phyloP scores from a whole-genome alignment of 2,113 vertebrate genomes.

The Gorsachius goisagi region DNA sequence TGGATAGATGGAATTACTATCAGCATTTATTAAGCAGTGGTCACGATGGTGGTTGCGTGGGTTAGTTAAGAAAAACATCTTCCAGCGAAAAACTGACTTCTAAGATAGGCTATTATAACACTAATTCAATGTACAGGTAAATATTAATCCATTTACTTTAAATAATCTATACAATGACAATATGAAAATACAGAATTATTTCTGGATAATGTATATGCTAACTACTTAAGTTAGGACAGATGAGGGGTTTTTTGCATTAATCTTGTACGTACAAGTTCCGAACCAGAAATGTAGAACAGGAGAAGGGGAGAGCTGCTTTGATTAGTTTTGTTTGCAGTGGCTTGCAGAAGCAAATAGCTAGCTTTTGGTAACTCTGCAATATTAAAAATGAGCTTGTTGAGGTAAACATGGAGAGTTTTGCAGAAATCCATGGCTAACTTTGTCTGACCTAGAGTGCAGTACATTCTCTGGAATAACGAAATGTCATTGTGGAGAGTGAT shows the following conservation, averaged over 20 bases:
- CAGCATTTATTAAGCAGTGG: not conserved
- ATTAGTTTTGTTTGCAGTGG: not conserved
- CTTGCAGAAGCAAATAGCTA: not conserved
- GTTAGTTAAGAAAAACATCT: not conserved
- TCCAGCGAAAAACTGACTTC: not conserved
- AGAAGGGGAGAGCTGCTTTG: not conserved
- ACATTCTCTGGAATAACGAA: not conserved
- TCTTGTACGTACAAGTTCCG: not conserved
- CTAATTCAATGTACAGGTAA: not conserved
- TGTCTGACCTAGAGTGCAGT: not conserved
- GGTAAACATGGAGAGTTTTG: not conserved
- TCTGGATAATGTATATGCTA: not conserved
- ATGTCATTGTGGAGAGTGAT: too few species aligned
- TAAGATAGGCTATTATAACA: not conserved
- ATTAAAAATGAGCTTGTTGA: not conserved
- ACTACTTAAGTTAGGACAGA: not conserved
- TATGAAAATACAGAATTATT: not conserved
- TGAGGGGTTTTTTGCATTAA: rapidly evolving
- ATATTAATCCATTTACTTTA: not conserved
- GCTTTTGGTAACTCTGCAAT: not conserved
- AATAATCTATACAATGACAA: not conserved
- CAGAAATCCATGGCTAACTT: not conserved
- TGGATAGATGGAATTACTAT: not conserved
- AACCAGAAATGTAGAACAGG: not conserved
- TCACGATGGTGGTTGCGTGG: not conserved